Evolutionary conservation across 2,888 invertebrate species (phyloP), one percentile per base, ranked within the genome.

Genomic region (Laspeyria flexula): DNA sequence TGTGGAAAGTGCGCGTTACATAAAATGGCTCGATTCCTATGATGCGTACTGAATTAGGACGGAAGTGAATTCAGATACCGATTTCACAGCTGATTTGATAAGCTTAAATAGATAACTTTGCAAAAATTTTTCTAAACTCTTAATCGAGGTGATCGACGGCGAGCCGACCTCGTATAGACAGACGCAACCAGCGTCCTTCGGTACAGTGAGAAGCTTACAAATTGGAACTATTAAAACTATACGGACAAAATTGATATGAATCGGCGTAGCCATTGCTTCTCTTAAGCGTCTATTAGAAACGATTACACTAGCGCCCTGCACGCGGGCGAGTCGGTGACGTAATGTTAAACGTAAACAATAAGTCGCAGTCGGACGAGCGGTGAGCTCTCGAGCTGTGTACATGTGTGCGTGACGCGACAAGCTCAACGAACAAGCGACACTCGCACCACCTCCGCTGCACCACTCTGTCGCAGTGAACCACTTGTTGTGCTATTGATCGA

Each of bases 11-110:
- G 90, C 90, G 89, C 89, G 89, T 91, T 91, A 91, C 91, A 86
- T 91, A 91, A 92, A 92, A 92, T 92, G 91, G 91, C 91, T 92
- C 91, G 91, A 91, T 89, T 90, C 88, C 85, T 89, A 91, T 89
- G 86, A 90, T 90, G 91, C 91, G 79, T 90, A 90, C 89, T 91
- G 91, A 90, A 83, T 90, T 90, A 91, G 91, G 91, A 92, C 91
- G 91, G 91, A 92, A 91, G 91, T 92, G 91, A 90, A 90, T 81
- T 89, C 89, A 91, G 90, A 90, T 92, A 90, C 85, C 89, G 88
- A 90, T 89, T 88, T 89, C 89, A 89, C 88, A 89, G 90, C 87
- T 88, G 91, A 87, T 85, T 86, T 85, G 86, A 86, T 87, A 90
- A 91, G 91, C 91, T 90, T 90, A 90, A 77, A 86, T 84, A 88